Percentiles rank a stretch among this genome's conserved stretches.
Evolutionary conservation across 1,140 invertebrate species (phyloP).

Genomic region (Lamellibrachia luymesi): DNA sequence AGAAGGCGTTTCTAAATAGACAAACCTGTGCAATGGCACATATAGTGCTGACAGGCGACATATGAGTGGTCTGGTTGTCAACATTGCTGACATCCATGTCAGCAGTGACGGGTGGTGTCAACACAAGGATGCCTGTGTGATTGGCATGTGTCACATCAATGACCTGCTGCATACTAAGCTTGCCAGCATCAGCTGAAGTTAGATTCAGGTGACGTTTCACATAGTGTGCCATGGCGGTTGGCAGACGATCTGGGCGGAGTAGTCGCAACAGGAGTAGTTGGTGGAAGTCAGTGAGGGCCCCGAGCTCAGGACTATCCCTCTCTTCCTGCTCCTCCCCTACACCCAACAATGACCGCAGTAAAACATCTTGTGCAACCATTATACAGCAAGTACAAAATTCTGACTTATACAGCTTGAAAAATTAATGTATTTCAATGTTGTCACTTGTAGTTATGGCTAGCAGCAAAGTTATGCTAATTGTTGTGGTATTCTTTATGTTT

Average conservation of each 20-base stretch:
- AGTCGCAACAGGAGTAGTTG: constrained; percentile 51
- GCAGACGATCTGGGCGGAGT: constrained; percentile 50
- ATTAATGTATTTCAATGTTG: no score
- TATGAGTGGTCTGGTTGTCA: constrained; percentile 40
- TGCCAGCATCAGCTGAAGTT: constrained; percentile 40
- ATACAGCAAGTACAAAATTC: no score
- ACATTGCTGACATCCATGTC: constrained; percentile 32
- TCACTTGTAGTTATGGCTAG: no score
- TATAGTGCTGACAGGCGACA: constrained; percentile 43
- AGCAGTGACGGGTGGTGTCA: constrained; percentile 41
- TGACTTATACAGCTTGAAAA: no score
- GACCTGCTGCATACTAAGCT: constrained; percentile 39
- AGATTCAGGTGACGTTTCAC: constrained; percentile 44
- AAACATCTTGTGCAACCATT: no score
- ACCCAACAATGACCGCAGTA: not conserved
- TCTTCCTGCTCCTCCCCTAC: not conserved
- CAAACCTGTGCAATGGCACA: constrained; percentile 43
- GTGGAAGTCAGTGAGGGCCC: constrained; percentile 44
- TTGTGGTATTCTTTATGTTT: no score
- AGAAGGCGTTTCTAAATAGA: not conserved
- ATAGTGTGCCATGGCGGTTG: constrained; percentile 43
- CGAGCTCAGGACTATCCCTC: not conserved
- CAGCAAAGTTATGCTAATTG: no score
- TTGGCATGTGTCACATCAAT: constrained; percentile 28
- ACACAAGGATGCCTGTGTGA: constrained; percentile 40